phyloP scores from a whole-genome alignment of 2,797 vertebrate species.

The Kryptolebias ocellatus region DNA sequence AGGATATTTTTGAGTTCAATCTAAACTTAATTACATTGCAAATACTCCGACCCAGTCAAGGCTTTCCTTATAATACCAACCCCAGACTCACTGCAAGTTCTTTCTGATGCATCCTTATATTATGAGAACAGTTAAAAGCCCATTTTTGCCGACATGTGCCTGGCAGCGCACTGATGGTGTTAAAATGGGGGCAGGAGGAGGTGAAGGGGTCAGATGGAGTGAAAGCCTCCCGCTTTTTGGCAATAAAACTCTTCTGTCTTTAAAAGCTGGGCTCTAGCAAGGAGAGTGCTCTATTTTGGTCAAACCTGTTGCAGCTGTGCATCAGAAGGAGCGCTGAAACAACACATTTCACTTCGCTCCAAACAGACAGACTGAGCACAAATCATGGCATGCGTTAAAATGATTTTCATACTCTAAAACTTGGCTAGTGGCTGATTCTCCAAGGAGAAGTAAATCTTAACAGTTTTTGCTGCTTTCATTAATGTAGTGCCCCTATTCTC shows the following conservation, averaged over 20 bases:
- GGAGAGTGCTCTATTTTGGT: slow-evolving; percentile 11
- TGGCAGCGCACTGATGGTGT: slow-evolving; percentile 33
- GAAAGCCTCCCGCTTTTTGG: slow-evolving; percentile 22
- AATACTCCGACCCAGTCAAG: no score
- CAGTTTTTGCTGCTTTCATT: slow-evolving; percentile 1
- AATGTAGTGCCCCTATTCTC: not conserved
- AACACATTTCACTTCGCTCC: not conserved
- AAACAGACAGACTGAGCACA: slow-evolving; percentile 15
- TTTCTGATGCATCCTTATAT: not conserved
- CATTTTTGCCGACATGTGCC: slow-evolving; percentile 56
- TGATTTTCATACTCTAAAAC: slow-evolving; percentile 2
- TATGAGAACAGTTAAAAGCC: slow-evolving; percentile 26
- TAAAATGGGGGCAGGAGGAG: slow-evolving; percentile 13
- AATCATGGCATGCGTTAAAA: not conserved
- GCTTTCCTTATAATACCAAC: no score
- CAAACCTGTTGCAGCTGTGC: not conserved
- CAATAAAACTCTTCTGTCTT: not conserved
- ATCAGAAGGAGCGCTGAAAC: slow-evolving; percentile 16
- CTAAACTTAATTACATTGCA: no score
- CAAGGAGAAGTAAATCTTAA: no score
- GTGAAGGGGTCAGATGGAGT: slow-evolving; percentile 11
- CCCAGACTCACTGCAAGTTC: no score
- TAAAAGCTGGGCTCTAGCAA: slow-evolving; percentile 6
- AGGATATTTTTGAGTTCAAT: no score
- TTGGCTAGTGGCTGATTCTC: no score